Base-by-base conservation (phyloP, 1,140 invertebrate species). In the Trypoxylus dichotomus region DNA sequence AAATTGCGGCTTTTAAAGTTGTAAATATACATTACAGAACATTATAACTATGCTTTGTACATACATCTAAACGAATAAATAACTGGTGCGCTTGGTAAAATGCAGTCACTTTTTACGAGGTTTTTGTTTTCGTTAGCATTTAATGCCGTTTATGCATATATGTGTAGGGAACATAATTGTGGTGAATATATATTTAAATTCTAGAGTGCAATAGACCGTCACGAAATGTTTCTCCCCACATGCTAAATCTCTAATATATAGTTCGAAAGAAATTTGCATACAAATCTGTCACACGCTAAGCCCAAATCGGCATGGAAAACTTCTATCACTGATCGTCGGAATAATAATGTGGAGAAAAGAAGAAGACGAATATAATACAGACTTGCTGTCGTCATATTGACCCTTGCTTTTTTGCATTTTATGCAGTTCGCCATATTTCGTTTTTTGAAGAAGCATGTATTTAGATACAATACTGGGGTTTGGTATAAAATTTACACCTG, bases 231-330 rank as follows among this genome's bases (percentile, higher is more conserved):
- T 58, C 58, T 41, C 79, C 77, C 76, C 79, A 81, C 82, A 81
- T 83, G 81, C 81, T 81, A 84, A 84, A 83, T 82, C 80, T 81
- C 80, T 82, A 83, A 84, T 84, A 83, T 82, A 81, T 82, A 84
- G 78, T 83, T 81, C 80, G 79, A 83, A 84, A 84, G 83, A 84
- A 84, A 84, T 84, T 84, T 84, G 83, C 83, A 84, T 84, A 82
- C 81, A 83, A 84, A 84, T 84, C 83, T 84, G 82, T 81, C 83
- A 83, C 82, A 82, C 80, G 81, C 83, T 83, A 83, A 84, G 82
- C 83, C 80, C 63, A 78, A 83, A 81, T 83, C 83, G 82, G 82
- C 82, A 82, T 81, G 81, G 83, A 82, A 83, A 83, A 82, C 73
- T 83, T 83, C 81, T 83, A 81, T 81, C 82, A 80, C 82, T 81